Evolutionary conservation across 2,113 vertebrate genomes (phyloP), one percentile per base, ranked within the genome.

Genomic region (Erythrocercus mccallii): DNA sequence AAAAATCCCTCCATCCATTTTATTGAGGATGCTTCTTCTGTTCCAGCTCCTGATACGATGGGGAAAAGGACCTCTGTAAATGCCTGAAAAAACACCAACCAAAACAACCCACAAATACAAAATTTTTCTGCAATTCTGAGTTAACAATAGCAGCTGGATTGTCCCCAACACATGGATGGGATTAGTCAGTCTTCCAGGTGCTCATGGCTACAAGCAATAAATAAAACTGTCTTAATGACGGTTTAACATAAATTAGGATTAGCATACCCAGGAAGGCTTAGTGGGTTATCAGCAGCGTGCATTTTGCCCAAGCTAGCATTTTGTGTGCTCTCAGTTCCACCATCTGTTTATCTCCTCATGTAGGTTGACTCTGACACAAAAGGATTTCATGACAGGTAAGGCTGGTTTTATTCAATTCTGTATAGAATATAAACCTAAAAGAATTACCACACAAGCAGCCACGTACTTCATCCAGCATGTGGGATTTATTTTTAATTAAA

Each of bases 241-340:
- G 74, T 84, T 96, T 95, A 86, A 64, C 70, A 93, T 90, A 93
- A 96, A 94, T 74, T 61, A 88, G 83, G 90, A 96, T 96, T 95
- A 90, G 72, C 45, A 9, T 50, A 27, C 14, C 48, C 37, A 78
- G 70, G 38, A 87, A 85, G 56, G 47, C 76, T 92, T 94, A 95
- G 83, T 79, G 76, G 37, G 85, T 92, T 91, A 96, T 33, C 70
- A 86, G 73, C 77, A 93, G 57, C 1, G 0, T 58, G 69, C 18
- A 30, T 83, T 91, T 81, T 48, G 87, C 80, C 82, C 77, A 64
- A 95, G 61, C 17, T 28, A 74, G 77, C 71, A 51, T 44, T 87
- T 56, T 62, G 28, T 62, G 60, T 82, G 38, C 66, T 51, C 27
- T 58, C 47, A 79, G 74, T 69, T 71, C 61, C 5, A 51, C n/a